phyloP scores from a whole-genome alignment of 92 coral and sea anemone genomes.

The Phenganax stokvisi region DNA sequence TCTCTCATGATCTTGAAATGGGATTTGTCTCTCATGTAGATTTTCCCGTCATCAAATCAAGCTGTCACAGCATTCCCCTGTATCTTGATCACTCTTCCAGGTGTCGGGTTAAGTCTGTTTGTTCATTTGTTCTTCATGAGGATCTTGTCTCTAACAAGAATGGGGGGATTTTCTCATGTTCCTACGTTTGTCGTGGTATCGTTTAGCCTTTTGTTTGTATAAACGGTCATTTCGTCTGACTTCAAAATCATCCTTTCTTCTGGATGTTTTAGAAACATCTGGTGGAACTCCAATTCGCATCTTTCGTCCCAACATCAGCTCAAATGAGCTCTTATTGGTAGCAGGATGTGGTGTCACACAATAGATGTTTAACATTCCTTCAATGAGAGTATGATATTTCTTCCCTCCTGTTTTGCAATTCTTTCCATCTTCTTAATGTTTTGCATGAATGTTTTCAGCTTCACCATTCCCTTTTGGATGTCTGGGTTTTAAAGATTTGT shows the following conservation, averaged over 20 bases:
- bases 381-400: neutral
- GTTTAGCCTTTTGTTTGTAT: neutral
- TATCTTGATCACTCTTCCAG: neutral
- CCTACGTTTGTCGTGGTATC: constrained; percentile 7
- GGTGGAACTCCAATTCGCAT: neutral
- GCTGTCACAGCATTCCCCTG: neutral
- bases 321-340: neutral
- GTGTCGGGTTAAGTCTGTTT: neutral
- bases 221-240: neutral
- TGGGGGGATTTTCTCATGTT: neutral
- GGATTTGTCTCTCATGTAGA: neutral
- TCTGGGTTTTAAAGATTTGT: neutral
- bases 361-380: constrained; percentile 9
- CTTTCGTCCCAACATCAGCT: neutral
- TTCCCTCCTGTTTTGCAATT: constrained; percentile 9
- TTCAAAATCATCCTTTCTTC: neutral
- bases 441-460: neutral
- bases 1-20: neutral
- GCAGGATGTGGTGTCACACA: constrained; percentile 20
- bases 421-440: neutral
- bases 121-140: constrained; percentile 2
- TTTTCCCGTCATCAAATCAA: neutral
- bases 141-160: neutral
- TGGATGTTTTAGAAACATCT: neutral
- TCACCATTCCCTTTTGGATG: constrained; percentile 1